phyloP scores from a whole-genome alignment of 2,888 invertebrate species.

The Oeneis ivallda region DNA sequence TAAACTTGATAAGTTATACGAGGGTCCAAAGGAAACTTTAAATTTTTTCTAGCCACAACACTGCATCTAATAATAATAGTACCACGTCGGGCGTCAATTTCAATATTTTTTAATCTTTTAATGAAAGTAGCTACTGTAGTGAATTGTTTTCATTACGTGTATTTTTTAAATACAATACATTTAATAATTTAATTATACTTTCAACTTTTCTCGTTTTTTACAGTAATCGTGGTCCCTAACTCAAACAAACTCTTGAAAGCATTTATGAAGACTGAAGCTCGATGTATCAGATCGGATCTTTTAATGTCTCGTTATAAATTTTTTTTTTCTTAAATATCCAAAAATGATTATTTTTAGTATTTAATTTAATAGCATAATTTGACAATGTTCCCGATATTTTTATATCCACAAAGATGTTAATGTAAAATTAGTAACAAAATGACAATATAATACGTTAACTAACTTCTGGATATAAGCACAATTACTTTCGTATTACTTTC shows the following conservation, averaged over 20 bases:
- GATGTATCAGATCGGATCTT: neutral
- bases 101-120: neutral
- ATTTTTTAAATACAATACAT: neutral
- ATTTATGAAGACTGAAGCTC: constrained; percentile 24
- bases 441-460: neutral
- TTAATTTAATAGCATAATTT: neutral
- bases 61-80: neutral
- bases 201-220: neutral
- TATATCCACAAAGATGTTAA: neutral
- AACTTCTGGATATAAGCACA: neutral
- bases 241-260: neutral
- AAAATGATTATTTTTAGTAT: no score
- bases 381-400: constrained; percentile 5
- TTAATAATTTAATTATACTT: neutral
- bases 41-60: neutral
- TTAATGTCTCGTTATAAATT: no score
- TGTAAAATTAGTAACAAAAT: constrained; percentile 4
- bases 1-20: no score
- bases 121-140: no score
- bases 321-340: neutral
- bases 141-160: neutral
- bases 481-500: neutral
- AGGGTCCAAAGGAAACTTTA: neutral
- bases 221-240: neutral
- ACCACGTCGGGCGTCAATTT: neutral